phyloP scores from a whole-genome alignment of 1,140 invertebrate species.

The Hycleus phaleratus region DNA sequence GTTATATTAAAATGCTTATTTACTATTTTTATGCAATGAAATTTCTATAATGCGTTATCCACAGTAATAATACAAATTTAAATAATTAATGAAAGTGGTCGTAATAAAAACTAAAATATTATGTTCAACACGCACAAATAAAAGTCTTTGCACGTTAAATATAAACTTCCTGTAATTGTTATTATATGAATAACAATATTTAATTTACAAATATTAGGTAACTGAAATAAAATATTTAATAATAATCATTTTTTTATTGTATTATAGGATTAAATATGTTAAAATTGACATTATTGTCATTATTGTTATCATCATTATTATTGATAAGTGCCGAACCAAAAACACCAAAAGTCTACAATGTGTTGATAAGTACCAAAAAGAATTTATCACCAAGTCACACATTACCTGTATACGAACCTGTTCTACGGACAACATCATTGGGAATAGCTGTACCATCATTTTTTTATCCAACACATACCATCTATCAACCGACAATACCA shows the following conservation, averaged over 20 bases:
- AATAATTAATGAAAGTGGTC: no score
- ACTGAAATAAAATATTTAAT: no score
- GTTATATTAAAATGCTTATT: no score
- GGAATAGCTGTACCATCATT: conserved; percentile 45
- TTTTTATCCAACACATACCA: conserved; percentile 21
- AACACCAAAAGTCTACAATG: conserved; percentile 68
- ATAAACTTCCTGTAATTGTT: conserved; percentile 10
- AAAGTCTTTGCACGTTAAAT: neutral
- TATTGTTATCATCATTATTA: conserved; percentile 9
- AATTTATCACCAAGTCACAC: conserved; percentile 65
- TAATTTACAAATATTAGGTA: no score
- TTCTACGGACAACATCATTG: conserved; percentile 51
- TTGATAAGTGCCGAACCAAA: conserved; percentile 17
- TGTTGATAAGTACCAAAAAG: conserved; percentile 65
- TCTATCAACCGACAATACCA: neutral
- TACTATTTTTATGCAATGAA: no score
- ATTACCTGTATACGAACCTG: conserved; percentile 62
- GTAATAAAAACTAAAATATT: no score
- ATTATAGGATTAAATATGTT: no score
- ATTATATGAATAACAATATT: neutral
- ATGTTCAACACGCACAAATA: neutral
- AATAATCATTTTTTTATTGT: no score
- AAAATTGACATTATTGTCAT: neutral
- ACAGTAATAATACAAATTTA: no score
- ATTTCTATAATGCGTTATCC: no score